Conservation (phyloP, 1,140 invertebrate genomes). For the Ceratosolen solmsi region DNA sequence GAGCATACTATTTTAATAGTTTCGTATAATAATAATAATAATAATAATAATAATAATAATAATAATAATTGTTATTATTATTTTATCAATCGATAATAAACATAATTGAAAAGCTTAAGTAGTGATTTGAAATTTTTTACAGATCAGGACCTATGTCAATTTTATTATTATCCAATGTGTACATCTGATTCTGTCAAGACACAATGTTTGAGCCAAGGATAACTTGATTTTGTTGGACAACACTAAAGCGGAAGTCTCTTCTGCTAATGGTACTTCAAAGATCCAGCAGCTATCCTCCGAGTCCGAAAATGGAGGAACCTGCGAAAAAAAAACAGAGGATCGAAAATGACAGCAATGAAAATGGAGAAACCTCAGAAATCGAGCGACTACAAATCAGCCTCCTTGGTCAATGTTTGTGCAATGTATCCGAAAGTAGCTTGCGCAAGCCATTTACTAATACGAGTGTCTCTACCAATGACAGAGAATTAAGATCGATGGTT, state of each 20-base stretch:
- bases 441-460: conserved; percentile 80
- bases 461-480: conserved; percentile 73
- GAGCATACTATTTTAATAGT: no score
- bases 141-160: conserved; percentile 20
- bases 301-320: conserved; percentile 77
- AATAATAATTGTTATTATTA: no score
- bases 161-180: conserved; percentile 14
- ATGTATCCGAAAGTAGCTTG: conserved; percentile 80
- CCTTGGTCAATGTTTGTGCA: conserved; percentile 84
- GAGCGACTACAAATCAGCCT: conserved; percentile 77
- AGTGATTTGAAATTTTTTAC: no score
- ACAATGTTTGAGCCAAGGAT: conserved; percentile 42
- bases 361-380: conserved; percentile 73
- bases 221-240: conserved; percentile 44
- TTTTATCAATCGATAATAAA: no score
- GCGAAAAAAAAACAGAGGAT: conserved; percentile 84
- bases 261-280: conserved; percentile 67
- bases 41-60: no score
- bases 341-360: conserved; percentile 71
- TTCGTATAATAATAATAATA: no score
- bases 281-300: conserved; percentile 58
- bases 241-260: conserved; percentile 41
- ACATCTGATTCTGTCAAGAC: neutral
- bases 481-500: conserved; percentile 73
- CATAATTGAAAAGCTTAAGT: no score